These are phyloP conservation scores for Orius laevigatus DNA, from an alignment of 1,140 invertebrate species.

Conservation along the genomic window DNA sequence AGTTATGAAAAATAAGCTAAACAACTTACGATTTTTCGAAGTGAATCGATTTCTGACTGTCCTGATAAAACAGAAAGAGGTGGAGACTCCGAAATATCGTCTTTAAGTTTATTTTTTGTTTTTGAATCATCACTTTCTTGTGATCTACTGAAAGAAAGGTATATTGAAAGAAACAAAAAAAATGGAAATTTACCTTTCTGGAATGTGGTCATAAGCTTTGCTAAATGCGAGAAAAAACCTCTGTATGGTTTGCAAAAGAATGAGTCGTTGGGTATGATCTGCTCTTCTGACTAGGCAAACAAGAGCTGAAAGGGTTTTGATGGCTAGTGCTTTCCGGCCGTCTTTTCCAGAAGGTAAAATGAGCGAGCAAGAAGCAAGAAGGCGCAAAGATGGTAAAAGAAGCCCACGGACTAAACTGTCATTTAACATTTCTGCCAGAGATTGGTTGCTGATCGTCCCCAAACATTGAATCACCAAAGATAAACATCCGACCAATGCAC, in stretches of 20 bases:
- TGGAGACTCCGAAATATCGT: constrained; percentile 17
- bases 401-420: constrained; percentile 60
- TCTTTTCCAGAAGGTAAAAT: constrained; percentile 60
- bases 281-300: constrained; percentile 62
- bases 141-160: not conserved
- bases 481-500: constrained; percentile 70
- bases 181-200: constrained; percentile 4
- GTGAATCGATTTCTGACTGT: not conserved
- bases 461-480: constrained; percentile 52
- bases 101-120: constrained; percentile 6
- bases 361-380: constrained; percentile 53
- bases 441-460: constrained; percentile 48
- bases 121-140: constrained; percentile 2
- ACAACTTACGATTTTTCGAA: not conserved
- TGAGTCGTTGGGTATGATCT: constrained; percentile 63
- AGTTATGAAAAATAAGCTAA: not conserved
- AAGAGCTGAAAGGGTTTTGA: constrained; percentile 65
- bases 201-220: constrained; percentile 38
- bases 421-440: constrained; percentile 18
- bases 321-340: constrained; percentile 53
- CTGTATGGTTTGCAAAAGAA: constrained; percentile 51
- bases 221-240: constrained; percentile 78
- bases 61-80: not conserved
- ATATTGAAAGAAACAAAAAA: constrained; percentile 1
- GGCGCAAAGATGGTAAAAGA: constrained; percentile 53